Conservation (phyloP, 1,140 invertebrate species). For the Hypsibius dujardini region DNA sequence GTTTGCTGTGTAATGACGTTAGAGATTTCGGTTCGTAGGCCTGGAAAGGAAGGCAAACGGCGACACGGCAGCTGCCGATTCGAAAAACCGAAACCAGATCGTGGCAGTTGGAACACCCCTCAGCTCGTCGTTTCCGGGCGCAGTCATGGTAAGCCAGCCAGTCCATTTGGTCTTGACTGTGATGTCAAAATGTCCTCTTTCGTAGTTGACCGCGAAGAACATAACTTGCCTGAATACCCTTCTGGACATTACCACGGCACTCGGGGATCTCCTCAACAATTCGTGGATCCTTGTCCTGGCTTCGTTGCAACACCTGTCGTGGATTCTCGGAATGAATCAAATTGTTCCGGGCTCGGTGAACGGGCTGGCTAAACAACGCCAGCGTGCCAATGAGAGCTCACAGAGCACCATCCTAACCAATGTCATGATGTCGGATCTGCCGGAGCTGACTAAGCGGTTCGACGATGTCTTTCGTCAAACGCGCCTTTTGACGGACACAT, state of each 20-base stretch:
- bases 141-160: constrained; percentile 56
- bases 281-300: constrained; percentile 90
- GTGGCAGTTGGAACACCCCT: constrained; percentile 80
- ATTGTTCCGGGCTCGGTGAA: constrained; percentile 21
- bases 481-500: constrained; percentile 60
- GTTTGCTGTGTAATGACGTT: not conserved
- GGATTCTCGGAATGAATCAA: constrained; percentile 82
- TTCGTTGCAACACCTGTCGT: constrained; percentile 79
- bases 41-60: not conserved
- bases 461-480: constrained; percentile 24
- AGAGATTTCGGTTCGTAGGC: not conserved
- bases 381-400: constrained; percentile 9
- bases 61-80: constrained; percentile 31
- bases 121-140: constrained; percentile 65
- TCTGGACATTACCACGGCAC: constrained; percentile 66
- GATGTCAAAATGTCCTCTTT: constrained; percentile 22
- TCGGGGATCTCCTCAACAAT: constrained; percentile 72
- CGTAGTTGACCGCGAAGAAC: constrained; percentile 76
- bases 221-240: constrained; percentile 83
- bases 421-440: constrained; percentile 83
- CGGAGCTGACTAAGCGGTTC: constrained; percentile 43
- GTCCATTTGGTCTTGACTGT: constrained; percentile 15
- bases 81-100: constrained; percentile 64
- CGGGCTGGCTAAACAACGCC: constrained; percentile 22
- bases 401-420: constrained; percentile 80